Base-by-base conservation (phyloP, 1,140 invertebrate genomes). In the Dendroctonus valens region DNA sequence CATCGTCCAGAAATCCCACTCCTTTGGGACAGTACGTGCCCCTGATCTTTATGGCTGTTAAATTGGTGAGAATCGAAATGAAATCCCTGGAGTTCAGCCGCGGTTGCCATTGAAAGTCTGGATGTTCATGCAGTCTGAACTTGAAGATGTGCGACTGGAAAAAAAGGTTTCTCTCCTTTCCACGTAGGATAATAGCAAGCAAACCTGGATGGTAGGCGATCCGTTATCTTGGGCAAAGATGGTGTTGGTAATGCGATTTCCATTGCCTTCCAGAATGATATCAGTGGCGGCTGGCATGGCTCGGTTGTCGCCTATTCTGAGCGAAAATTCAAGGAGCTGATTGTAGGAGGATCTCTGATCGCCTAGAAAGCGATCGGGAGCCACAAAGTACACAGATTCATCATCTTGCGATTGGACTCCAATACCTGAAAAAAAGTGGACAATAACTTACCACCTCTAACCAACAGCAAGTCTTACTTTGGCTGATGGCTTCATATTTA, bases 341-440 rank as follows among this genome's bases (percentile, higher is more conserved):
- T 98, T 98, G 79, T 99, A 99, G 42, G 94, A 94, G 42, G 91
- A 88, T 67, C 94, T 82, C 76, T 97, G 95, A 81, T 99, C 94
- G 0, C 95, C 95, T n/a, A 98, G 81, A 77, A 93, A 98, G 40
- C 58, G 86, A 59, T 89, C 91, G 41, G 95, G 93, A 2, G 95
- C 94, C 12, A 90, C 71, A 76, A 97, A 98, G 76, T 95, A 98
- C 2, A 96, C 83, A 14, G 86, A 82, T 72, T 94, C 90, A 38
- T 86, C 83, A 54, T 87, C 87, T 49, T 85, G 80, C 2, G 94
- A 85, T 0, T 83, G 84, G 0, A 91, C 87, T 6, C 87, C 89
- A 50, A 98, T 52, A 37, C 52, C n/a, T n/a, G n/a, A n/a, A n/a
- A n/a, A n/a, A n/a, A n/a, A n/a, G n/a, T n/a, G n/a, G n/a, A n/a